Conservation (phyloP, 1,140 invertebrate genomes). For the Drosophila subobscura region DNA sequence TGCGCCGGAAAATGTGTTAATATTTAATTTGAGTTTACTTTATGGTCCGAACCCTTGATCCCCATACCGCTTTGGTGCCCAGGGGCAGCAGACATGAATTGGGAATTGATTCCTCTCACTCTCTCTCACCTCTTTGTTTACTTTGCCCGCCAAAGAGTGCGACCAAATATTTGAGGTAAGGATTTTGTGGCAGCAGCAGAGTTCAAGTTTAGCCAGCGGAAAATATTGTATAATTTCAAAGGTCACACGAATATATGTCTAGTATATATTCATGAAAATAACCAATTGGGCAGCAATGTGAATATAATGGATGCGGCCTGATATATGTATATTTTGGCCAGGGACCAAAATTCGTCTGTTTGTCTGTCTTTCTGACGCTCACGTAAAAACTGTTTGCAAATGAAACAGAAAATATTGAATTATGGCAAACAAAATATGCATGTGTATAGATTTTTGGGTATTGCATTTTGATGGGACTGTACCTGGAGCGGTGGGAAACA, state of each 20-base stretch:
- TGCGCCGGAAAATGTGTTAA: slow-evolving; percentile 44
- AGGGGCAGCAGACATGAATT: slow-evolving; percentile 18
- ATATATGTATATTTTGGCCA: slow-evolving; percentile 60
- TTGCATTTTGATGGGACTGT: slow-evolving; percentile 1
- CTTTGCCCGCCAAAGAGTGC: slow-evolving; percentile 35
- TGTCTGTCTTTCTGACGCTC: slow-evolving; percentile 14
- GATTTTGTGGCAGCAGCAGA: slow-evolving; percentile 33
- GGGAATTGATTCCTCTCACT: slow-evolving; percentile 20
- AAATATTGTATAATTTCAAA: slow-evolving; percentile 48
- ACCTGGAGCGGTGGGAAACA: slow-evolving; percentile 5
- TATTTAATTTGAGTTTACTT: slow-evolving; percentile 59
- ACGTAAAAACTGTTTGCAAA: slow-evolving; percentile 15
- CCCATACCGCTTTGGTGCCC: neutral
- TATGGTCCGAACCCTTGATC: slow-evolving; percentile 23
- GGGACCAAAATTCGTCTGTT: slow-evolving; percentile 62
- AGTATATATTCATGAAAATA: slow-evolving; percentile 25
- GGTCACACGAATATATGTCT: slow-evolving; percentile 38
- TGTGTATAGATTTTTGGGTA: neutral
- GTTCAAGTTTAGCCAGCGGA: slow-evolving; percentile 53
- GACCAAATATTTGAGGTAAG: slow-evolving; percentile 44
- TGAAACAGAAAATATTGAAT: slow-evolving; percentile 27
- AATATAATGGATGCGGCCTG: slow-evolving; percentile 11
- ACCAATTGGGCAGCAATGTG: slow-evolving; percentile 34
- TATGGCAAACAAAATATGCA: slow-evolving; percentile 13
- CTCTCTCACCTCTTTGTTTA: slow-evolving; percentile 22